Percentiles rank a stretch among this genome's conserved stretches.
These are phyloP conservation scores for Pandemis cinnamomeana DNA, from an alignment of 2,888 invertebrate genomes.

Conservation along the genomic window DNA sequence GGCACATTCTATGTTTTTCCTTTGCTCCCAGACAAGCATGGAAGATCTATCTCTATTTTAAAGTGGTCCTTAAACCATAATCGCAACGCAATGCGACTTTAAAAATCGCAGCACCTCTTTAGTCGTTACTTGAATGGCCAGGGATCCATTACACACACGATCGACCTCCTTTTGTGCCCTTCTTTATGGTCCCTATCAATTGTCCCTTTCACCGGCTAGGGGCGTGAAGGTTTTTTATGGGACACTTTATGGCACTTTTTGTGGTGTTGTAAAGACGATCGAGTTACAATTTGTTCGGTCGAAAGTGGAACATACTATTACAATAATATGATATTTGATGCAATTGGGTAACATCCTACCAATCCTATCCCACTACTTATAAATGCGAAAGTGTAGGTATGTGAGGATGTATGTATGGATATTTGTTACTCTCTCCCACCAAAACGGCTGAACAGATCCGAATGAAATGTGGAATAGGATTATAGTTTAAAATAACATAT, in stretches of 20 bases:
- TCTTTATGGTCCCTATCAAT: slow-evolving; percentile 46
- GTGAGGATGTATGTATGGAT: no score
- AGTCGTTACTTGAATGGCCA: slow-evolving; percentile 10
- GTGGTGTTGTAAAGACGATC: slow-evolving; percentile 24
- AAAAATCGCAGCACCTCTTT: slow-evolving; percentile 21
- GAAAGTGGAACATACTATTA: slow-evolving; percentile 13
- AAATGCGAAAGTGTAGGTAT: no score
- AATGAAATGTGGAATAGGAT: no score
- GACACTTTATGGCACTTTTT: slow-evolving; percentile 31
- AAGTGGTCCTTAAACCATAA: no score
- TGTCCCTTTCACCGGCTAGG: slow-evolving; percentile 44
- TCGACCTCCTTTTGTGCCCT: slow-evolving; percentile 42
- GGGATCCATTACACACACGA: slow-evolving; percentile 45
- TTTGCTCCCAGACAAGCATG: no score
- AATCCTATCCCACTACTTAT: no score
- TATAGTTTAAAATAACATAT: no score
- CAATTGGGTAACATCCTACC: not conserved
- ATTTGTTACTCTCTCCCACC: no score
- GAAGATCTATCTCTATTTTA: no score
- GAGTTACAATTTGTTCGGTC: slow-evolving; percentile 19
- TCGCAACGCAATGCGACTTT: not conserved
- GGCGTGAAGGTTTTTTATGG: slow-evolving; percentile 40
- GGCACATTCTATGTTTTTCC: no score
- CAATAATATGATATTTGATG: slow-evolving; percentile 14
- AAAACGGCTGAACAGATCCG: no score